A percentile compares a stretch with the other conserved stretches of the same genome.
Evolutionary conservation across 2,888 invertebrate genomes (phyloP).

Genomic region (Brenthis daphne): DNA sequence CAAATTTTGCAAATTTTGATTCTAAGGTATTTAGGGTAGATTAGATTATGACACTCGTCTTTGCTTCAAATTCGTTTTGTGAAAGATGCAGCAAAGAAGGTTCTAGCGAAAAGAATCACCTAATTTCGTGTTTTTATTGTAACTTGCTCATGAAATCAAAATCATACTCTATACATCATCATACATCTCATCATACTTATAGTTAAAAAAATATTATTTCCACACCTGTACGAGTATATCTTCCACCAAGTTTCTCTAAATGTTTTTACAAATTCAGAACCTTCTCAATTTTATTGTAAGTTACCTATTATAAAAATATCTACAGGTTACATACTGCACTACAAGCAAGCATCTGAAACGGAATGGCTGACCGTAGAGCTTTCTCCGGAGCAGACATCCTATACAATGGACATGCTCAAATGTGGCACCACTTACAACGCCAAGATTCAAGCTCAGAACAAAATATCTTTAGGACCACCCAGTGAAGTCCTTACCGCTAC

Average conservation of each 20-base stretch:
- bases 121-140: no score
- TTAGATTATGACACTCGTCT: no score
- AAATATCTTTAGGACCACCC: slow-evolving; percentile 87
- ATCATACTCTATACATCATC: no score
- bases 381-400: slow-evolving; percentile 88
- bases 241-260: no score
- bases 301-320: slow-evolving; percentile 29
- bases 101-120: no score
- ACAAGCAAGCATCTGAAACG: slow-evolving; percentile 84
- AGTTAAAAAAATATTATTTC: background rate
- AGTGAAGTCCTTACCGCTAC: slow-evolving; percentile 86
- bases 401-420: slow-evolving; percentile 86
- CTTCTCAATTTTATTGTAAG: no score
- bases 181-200: background rate
- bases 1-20: no score
- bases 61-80: background rate
- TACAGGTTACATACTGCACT: slow-evolving; percentile 86
- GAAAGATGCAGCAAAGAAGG: background rate
- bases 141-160: no score
- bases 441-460: slow-evolving; percentile 88
- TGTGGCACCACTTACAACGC: slow-evolving; percentile 91
- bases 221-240: background rate
- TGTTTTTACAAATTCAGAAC: no score
- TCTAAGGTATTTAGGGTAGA: no score
- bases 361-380: slow-evolving; percentile 89